Evolutionary conservation across 2,797 vertebrate genomes (phyloP), one percentile per base, ranked within the genome.

Genomic region (Pogonophryne albipinna): DNA sequence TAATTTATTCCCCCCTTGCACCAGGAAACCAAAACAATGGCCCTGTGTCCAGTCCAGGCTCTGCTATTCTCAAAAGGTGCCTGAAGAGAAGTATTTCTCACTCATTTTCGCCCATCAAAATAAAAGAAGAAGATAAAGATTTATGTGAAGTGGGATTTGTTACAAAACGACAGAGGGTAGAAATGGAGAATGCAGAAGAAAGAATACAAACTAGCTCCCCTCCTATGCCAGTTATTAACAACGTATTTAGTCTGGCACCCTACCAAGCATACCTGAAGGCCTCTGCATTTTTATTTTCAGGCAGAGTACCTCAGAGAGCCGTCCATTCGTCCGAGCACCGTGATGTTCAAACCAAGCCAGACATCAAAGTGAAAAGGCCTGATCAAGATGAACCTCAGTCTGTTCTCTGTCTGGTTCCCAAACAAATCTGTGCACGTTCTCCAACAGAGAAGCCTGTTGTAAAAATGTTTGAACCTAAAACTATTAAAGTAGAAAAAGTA

Each of bases 171-270:
- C 85, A 72, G 47, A 92, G 79, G 69, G 14, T 85, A 23, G 80
- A 91, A 83, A 66, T 1, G 6, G 79, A 79, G 23, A 64, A 44
- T 27, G 10, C 3, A 11, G 19, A 56, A 51, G 51, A 31, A 15
- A 66, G 38, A 56, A 69, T 52, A 50, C 41, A 71, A n/a, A 79
- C 90, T 0, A 57, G 83, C 6, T 97, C 95, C 8, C 96, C 96
- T 1, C 97, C 96, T 0, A 97, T 99, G 98, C 98, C 98, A 0
- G 88, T 99, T 42, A 99, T 99, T 63, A 95, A 97, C 86, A 97
- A 93, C 0, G 97, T 99, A 50, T 99, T 99, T 84, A 99, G 97
- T 79, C 88, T 99, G 90, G 98, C 98, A 0, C 96, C 96, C 2
- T 97, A 97, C 86, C 94, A 87, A 55, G 90, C 93, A 2, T 96